Base-by-base conservation (phyloP, 2,797 vertebrate species). In the Clangula hyemalis region DNA sequence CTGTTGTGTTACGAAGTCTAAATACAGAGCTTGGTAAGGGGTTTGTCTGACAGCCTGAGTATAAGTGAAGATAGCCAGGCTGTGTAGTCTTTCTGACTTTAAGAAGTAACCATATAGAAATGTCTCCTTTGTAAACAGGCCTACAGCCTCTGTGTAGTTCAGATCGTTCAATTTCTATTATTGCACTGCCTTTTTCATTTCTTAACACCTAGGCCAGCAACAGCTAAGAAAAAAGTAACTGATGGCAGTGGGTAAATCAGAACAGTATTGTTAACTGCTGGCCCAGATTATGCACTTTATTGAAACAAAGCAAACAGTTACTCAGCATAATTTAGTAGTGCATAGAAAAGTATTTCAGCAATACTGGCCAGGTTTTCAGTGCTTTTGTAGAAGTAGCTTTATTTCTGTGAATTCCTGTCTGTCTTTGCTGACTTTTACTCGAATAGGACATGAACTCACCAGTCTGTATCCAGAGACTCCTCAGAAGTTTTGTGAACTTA, bases 1-100 rank as follows among this genome's bases (percentile, higher is more conserved):
- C 98, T 5, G 97, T 99, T 93, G 95, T 99, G 10, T 98, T 99
- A 84, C 98, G 97, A 87, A 99, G 99, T 95, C 96, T 99, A 60
- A 97, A 98, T 58, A 95, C 98, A 74, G 99, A 99, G 68, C 92
- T 98, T 38, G 99, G 99, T 99, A 95, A 97, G 96, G 53, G 56
- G 17, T 38, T 89, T 76, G n/a, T 43, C 92, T 53, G 19, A 5
- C 77, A 34, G 25, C 13, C 69, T 80, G 65, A 84, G 38, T 66
- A 28, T 36, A 14, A 58, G 18, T 51, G 43, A 91, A 66, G 43
- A 15, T 25, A 43, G 24, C 15, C 22, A 57, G 36, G 2, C 54
- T 77, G 20, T 39, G 30, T 51, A 56, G 14, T 38, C 53, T 86
- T 34, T 38, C 32, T 80, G 28, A 64, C 64, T 75, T 61, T 73